Evolutionary conservation across 2,113 vertebrate genomes (phyloP).

Genomic region (Corythornis madagascariensis): DNA sequence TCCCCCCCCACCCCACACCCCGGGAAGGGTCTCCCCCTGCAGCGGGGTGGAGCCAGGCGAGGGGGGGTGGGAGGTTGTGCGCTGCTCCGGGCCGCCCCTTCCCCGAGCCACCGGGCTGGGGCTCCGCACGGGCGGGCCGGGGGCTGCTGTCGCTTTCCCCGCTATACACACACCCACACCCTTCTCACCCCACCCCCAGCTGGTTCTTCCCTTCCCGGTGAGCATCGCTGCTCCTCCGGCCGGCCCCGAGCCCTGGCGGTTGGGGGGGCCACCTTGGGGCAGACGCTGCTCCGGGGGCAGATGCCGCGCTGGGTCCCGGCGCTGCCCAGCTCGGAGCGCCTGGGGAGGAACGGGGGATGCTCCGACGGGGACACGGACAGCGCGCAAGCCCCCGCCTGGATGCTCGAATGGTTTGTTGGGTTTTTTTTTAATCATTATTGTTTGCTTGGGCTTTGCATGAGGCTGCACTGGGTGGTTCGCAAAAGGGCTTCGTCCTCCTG

Average conservation of each 20-base stretch:
- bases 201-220: neutral
- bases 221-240: neutral
- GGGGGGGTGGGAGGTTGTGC: no score
- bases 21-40: no score
- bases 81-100: no score
- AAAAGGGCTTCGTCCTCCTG: neutral
- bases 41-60: no score
- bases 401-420: neutral
- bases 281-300: neutral
- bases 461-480: neutral
- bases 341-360: neutral
- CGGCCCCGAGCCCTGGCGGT: neutral
- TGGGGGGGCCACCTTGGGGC: neutral
- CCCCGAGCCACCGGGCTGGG: no score
- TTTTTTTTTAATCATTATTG: neutral
- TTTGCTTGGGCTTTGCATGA: accelerated
- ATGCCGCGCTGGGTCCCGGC: neutral
- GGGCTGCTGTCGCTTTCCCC: neutral
- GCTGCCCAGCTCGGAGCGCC: neutral
- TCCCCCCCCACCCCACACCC: no score
- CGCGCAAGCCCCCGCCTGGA: neutral
- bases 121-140: no score
- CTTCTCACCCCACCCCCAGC: neutral
- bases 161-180: no score
- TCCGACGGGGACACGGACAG: neutral